Conservation (phyloP, 2,797 vertebrate species). For the Myoxocephalus aenaeus region DNA sequence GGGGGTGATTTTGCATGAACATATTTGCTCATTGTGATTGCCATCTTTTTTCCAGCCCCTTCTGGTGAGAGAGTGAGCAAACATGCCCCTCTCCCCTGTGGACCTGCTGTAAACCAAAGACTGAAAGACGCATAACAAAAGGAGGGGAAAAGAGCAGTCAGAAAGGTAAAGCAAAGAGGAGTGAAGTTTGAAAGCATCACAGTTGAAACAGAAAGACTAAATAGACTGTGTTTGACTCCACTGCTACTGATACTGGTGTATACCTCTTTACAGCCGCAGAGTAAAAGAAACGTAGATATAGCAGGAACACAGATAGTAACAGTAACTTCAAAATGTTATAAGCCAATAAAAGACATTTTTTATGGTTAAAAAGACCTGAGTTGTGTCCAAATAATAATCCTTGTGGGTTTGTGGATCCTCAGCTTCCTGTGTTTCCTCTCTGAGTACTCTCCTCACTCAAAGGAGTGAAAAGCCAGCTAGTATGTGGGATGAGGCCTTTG, state of each 20-base stretch:
- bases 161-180: conserved; percentile 66
- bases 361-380: conserved; percentile 6
- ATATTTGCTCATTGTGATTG: conserved; percentile 80
- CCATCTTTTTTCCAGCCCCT: conserved; percentile 73
- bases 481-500: conserved; percentile 46
- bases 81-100: conserved; percentile 58
- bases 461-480: conserved; percentile 33
- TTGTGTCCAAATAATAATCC: conserved; percentile 21
- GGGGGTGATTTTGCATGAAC: conserved; percentile 66
- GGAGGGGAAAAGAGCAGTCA: conserved; percentile 57
- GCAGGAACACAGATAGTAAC: background rate
- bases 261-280: conserved; percentile 11
- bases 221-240: conserved; percentile 51
- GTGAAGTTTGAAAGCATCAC: conserved; percentile 49
- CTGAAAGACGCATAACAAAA: conserved; percentile 69
- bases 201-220: conserved; percentile 54
- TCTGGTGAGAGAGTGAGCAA: conserved; percentile 76
- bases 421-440: conserved; percentile 31
- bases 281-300: conserved; percentile 4
- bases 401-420: conserved; percentile 8
- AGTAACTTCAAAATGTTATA: conserved; percentile 4
- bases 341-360: conserved; percentile 4
- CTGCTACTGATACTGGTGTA: conserved; percentile 41
- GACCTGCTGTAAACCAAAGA: conserved; percentile 63
- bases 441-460: conserved; percentile 13